phyloP scores from a whole-genome alignment of 2,888 invertebrate species.

The Lymantria monacha region DNA sequence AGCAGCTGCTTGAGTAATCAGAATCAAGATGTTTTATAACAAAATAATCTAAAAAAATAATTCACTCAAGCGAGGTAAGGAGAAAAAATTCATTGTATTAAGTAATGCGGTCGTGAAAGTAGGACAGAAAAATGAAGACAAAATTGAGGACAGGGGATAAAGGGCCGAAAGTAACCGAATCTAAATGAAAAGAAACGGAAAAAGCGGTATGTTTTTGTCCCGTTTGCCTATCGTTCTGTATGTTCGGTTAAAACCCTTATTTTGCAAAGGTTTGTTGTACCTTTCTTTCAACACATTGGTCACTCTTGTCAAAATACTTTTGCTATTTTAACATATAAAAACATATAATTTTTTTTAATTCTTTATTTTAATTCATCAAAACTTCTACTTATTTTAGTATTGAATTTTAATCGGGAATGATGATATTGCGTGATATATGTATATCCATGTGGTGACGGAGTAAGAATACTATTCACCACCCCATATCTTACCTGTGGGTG shows the following conservation, averaged over 20 bases:
- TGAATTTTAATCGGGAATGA: too few relatives aligned
- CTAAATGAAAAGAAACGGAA: constrained; percentile 55
- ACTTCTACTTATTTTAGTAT: too few relatives aligned
- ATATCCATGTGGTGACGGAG: too few relatives aligned
- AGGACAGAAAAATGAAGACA: constrained; percentile 49
- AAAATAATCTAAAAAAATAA: constrained; percentile 34
- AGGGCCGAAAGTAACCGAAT: constrained; percentile 47
- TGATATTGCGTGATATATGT: too few relatives aligned
- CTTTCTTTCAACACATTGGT: not conserved
- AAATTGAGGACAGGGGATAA: constrained; percentile 52
- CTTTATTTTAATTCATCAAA: too few relatives aligned
- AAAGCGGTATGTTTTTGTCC: constrained; percentile 26
- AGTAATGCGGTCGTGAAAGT: constrained; percentile 49
- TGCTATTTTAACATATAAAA: too few relatives aligned
- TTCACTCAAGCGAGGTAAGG: constrained; percentile 38
- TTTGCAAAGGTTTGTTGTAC: not conserved
- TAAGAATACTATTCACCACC: too few relatives aligned
- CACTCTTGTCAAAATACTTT: not conserved
- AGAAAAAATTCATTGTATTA: constrained; percentile 57
- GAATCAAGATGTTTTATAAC: constrained; percentile 35
- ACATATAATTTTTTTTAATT: too few relatives aligned
- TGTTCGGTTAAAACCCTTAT: not conserved
- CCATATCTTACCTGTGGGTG: too few relatives aligned
- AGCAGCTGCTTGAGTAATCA: constrained; percentile 33
- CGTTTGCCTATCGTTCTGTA: not conserved